Conservation (phyloP, 2,888 invertebrate genomes). For the Eupithecia tripunctaria region DNA sequence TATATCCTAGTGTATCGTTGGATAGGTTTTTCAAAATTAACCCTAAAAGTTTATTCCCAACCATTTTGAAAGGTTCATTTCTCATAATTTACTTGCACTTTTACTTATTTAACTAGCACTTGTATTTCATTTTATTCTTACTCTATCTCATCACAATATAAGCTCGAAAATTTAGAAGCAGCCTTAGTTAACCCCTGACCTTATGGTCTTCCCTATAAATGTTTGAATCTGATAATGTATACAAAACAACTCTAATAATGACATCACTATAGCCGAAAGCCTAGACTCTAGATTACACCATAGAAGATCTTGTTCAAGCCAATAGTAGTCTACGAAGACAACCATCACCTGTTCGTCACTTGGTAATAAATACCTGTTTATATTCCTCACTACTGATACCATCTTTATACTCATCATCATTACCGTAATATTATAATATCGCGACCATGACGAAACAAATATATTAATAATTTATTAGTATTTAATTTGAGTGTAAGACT, state of each 20-base stretch:
- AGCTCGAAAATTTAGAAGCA: not conserved
- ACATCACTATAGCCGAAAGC: not conserved
- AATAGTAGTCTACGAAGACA: not conserved
- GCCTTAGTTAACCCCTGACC: not conserved
- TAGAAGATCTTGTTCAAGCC: constrained; percentile 13
- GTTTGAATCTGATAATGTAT: not conserved
- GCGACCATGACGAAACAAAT: not conserved
- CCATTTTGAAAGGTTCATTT: not conserved
- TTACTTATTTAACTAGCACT: no score
- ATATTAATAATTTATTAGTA: not conserved
- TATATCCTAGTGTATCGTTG: not conserved
- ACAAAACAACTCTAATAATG: not conserved
- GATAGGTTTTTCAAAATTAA: no score
- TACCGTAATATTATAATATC: not conserved
- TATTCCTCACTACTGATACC: not conserved
- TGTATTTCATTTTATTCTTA: not conserved
- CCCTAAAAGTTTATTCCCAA: no score
- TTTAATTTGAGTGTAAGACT: no score
- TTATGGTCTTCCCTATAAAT: not conserved
- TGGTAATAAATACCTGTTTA: not conserved
- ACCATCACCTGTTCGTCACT: constrained; percentile 18
- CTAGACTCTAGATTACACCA: constrained; percentile 10
- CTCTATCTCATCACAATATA: not conserved
- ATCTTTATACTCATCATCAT: no score
- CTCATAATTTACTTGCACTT: not conserved